Evolutionary conservation across 2,113 vertebrate genomes (phyloP).

Genomic region (Hemiscyllium ocellatum): DNA sequence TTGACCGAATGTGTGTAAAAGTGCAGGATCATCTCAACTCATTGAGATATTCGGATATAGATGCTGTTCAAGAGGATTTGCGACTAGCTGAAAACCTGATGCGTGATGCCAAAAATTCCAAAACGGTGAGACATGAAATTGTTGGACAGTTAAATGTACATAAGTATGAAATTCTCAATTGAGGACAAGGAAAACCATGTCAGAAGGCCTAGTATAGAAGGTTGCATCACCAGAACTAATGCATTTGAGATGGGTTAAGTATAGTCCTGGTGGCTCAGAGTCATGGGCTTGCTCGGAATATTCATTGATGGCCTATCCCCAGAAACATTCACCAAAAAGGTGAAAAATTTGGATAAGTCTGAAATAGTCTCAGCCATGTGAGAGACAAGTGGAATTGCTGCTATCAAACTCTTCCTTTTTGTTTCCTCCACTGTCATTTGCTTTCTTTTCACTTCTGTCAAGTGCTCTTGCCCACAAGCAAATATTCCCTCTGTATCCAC

Average conservation of each 20-base stretch:
- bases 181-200: too few relatives aligned
- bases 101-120: constrained; percentile 91
- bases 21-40: constrained; percentile 97
- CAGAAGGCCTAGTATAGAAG: too few relatives aligned
- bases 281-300: too few relatives aligned
- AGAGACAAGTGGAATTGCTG: too few relatives aligned
- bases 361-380: too few relatives aligned
- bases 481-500: not conserved
- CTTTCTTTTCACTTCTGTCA: not conserved
- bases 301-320: too few relatives aligned
- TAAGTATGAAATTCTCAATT: not conserved
- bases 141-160: not conserved
- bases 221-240: too few relatives aligned
- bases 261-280: too few relatives aligned
- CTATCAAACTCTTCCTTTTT: not conserved
- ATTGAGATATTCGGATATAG: constrained; percentile 71
- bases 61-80: constrained; percentile 79
- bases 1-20: constrained; percentile 94
- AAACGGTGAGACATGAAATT: constrained; percentile 67
- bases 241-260: too few relatives aligned
- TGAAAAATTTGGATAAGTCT: too few relatives aligned
- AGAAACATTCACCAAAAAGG: too few relatives aligned
- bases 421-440: not conserved
- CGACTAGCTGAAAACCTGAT: constrained; percentile 81
- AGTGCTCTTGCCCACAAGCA: not conserved